A percentile compares a stretch with the other conserved stretches of the same genome.
These are phyloP conservation scores for Leucozona laternaria DNA, from an alignment of 2,888 invertebrate genomes.

Conservation along the genomic window DNA sequence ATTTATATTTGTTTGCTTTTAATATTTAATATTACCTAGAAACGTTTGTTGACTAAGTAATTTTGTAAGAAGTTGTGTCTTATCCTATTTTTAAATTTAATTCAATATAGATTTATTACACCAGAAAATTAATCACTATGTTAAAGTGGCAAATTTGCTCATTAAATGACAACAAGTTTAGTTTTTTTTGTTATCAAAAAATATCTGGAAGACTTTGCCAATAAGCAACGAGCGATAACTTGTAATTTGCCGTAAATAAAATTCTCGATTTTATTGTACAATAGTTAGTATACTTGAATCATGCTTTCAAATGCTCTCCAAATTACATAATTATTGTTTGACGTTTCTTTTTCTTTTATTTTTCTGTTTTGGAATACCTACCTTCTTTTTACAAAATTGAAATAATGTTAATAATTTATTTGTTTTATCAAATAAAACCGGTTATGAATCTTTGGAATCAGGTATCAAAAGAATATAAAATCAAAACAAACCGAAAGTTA, in stretches of 20 bases:
- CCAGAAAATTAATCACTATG: background rate
- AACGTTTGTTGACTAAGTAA: background rate
- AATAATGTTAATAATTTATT: background rate
- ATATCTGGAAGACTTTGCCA: background rate
- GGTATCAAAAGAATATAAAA: background rate
- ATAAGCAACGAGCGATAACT: background rate
- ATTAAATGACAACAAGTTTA: background rate
- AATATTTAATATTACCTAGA: background rate
- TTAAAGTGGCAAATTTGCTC: background rate
- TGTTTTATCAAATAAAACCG: slow-evolving; percentile 1
- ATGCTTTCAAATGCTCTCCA: background rate
- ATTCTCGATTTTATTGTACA: background rate
- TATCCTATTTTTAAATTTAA: background rate
- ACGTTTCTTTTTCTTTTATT: background rate
- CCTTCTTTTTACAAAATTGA: background rate
- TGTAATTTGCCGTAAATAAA: slow-evolving; percentile 2
- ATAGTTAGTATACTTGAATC: too few species aligned
- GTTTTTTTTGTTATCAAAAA: background rate
- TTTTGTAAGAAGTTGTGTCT: background rate
- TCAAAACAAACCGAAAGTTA: background rate
- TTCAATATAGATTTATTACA: background rate
- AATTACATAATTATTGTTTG: background rate
- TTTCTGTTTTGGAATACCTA: background rate
- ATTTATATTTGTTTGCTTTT: background rate
- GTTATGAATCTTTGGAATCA: slow-evolving; percentile 2